These are phyloP conservation scores for Notothenia coriiceps DNA, from an alignment of 2,113 vertebrate genomes.

Conservation along the genomic window DNA sequence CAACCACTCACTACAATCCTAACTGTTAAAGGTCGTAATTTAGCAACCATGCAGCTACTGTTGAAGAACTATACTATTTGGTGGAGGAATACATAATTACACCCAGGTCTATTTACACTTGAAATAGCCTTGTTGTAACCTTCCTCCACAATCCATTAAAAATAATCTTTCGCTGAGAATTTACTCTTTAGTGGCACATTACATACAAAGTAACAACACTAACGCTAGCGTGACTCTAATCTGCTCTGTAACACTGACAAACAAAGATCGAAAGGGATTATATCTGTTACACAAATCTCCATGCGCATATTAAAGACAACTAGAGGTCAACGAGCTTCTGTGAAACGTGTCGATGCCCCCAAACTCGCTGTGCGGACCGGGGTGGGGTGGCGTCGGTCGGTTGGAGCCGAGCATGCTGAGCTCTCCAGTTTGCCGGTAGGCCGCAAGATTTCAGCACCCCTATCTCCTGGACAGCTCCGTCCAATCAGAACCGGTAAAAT, in stretches of 20 bases:
- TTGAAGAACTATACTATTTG: not conserved
- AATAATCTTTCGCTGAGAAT: not conserved
- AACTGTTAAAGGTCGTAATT: constrained; percentile 18
- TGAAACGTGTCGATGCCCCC: not conserved
- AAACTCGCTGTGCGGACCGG: not conserved
- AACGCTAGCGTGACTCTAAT: not conserved
- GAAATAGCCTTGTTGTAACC: not conserved
- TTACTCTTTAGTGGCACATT: not conserved
- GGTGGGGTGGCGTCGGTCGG: constrained; percentile 22
- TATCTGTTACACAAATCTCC: not conserved
- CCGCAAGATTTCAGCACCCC: constrained; percentile 82
- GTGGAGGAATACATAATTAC: not conserved
- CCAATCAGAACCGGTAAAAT: constrained; percentile 68
- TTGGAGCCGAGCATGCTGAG: constrained; percentile 19
- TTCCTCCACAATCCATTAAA: not conserved
- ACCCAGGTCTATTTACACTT: not conserved
- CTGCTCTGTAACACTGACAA: not conserved
- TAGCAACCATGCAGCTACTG: constrained; percentile 22
- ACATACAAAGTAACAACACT: not conserved
- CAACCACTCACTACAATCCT: constrained; percentile 32
- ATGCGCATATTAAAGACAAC: not conserved
- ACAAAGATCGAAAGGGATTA: not conserved
- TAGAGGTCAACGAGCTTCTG: constrained; percentile 13
- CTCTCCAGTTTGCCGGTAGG: constrained; percentile 60
- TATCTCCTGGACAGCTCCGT: constrained; percentile 81